A percentile compares a stretch with the other conserved stretches of the same genome.
phyloP scores from a whole-genome alignment of 2,797 vertebrate genomes.

The Bradypodion ventrale region DNA sequence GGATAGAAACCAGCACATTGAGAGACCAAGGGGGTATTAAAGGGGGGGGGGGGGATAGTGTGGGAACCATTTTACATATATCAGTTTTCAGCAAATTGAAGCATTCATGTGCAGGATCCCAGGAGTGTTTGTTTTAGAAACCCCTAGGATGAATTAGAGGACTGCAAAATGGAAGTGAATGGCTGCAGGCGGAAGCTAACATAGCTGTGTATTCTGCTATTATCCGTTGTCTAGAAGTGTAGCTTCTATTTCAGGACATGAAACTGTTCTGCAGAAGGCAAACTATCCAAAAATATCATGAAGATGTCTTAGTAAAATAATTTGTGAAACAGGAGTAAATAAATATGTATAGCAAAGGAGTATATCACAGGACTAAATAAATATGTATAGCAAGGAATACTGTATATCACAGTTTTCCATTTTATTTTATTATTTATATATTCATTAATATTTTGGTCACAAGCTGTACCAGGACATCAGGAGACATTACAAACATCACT shows the following conservation, averaged over 20 bases:
- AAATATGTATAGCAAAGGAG: not conserved
- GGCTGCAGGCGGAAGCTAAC: not conserved
- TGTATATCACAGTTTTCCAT: no score
- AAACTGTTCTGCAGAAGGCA: not conserved
- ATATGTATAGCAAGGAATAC: no score
- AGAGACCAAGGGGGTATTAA: conserved; percentile 8
- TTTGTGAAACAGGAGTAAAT: not conserved
- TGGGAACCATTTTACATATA: no score
- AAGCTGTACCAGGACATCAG: no score
- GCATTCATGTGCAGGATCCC: not conserved
- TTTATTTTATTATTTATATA: no score
- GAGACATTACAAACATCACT: no score
- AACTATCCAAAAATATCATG: not conserved
- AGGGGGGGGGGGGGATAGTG: no score
- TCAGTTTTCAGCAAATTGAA: not conserved
- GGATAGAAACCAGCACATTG: conserved; percentile 10
- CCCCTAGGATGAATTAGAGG: not conserved
- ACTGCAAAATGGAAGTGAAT: conserved; percentile 10
- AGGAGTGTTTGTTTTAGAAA: conserved; percentile 8
- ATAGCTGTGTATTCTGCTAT: not conserved
- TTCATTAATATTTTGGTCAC: no score
- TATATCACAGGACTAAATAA: not conserved
- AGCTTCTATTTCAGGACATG: conserved; percentile 2
- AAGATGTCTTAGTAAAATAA: conserved; percentile 1
- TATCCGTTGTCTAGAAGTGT: not conserved